A percentile compares a stretch with the other conserved stretches of the same genome.
Evolutionary conservation across 2,888 invertebrate genomes (phyloP).

Genomic region (Serripes groenlandicus): DNA sequence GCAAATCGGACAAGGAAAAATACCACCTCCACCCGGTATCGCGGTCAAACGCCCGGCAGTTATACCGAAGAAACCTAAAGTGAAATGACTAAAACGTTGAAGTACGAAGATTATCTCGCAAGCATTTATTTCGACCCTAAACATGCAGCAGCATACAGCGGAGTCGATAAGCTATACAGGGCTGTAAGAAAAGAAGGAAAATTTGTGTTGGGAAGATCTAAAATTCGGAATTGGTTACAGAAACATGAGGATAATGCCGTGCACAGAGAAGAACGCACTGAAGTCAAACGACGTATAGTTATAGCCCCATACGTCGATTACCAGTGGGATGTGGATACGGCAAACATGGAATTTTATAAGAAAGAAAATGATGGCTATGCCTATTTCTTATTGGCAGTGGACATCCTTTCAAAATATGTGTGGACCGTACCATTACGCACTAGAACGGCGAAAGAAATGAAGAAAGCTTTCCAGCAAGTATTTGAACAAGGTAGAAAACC

Average conservation of each 20-base stretch:
- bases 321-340: slow-evolving; percentile 61
- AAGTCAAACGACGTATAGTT: slow-evolving; percentile 49
- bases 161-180: slow-evolving; percentile 62
- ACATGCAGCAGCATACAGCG: slow-evolving; percentile 52
- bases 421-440: slow-evolving; percentile 41
- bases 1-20: slow-evolving; percentile 1
- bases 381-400: slow-evolving; percentile 48
- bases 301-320: slow-evolving; percentile 53
- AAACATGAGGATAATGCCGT: slow-evolving; percentile 64
- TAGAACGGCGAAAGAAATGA: slow-evolving; percentile 51
- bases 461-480: slow-evolving; percentile 30
- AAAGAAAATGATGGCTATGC: slow-evolving; percentile 54
- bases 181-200: slow-evolving; percentile 61
- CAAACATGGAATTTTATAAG: slow-evolving; percentile 42
- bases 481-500: slow-evolving; percentile 40
- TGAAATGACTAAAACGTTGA: slow-evolving; percentile 50
- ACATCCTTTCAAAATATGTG: slow-evolving; percentile 52
- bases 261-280: slow-evolving; percentile 39
- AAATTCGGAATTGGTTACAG: slow-evolving; percentile 61
- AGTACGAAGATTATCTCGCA: slow-evolving; percentile 39
- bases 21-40: slow-evolving; percentile 23
- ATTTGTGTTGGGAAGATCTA: slow-evolving; percentile 43
- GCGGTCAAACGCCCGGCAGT: slow-evolving; percentile 9
- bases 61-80: not conserved
- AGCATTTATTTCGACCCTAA: slow-evolving; percentile 63